Evolutionary conservation across 2,888 invertebrate genomes (phyloP).

Genomic region (Pristionchus entomophagus): DNA sequence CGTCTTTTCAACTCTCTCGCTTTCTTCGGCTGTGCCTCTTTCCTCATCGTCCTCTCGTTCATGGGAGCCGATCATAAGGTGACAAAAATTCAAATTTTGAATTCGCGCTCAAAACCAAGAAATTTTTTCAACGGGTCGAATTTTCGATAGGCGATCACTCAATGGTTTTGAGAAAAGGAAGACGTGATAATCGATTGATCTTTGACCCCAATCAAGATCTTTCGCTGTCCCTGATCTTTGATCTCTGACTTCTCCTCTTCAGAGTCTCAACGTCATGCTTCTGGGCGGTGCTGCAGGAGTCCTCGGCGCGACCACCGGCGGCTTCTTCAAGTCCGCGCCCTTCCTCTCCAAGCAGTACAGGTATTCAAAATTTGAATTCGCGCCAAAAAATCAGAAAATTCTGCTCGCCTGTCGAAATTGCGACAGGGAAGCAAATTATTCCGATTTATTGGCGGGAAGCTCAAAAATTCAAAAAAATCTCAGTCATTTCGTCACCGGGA

Average conservation of each 20-base stretch:
- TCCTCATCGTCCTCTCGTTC: constrained; percentile 59
- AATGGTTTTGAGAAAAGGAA: too few species aligned
- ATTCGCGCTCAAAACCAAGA: background rate
- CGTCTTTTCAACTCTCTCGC: constrained; percentile 69
- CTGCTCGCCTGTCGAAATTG: background rate
- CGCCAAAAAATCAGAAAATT: background rate
- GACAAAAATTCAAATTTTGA: background rate
- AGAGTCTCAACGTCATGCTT: constrained; percentile 58
- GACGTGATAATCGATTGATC: background rate
- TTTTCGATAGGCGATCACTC: background rate
- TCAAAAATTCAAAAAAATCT: background rate
- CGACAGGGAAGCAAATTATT: background rate
- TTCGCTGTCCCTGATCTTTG: too few species aligned
- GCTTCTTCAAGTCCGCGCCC: constrained; percentile 73
- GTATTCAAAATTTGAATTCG: constrained; percentile 32
- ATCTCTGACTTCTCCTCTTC: too few species aligned
- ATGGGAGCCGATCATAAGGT: constrained; percentile 47
- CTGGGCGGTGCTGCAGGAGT: constrained; percentile 61
- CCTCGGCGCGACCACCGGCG: constrained; percentile 71
- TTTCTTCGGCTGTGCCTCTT: constrained; percentile 61
- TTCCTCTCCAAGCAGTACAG: constrained; percentile 72
- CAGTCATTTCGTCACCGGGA: constrained; percentile 75
- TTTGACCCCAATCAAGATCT: too few species aligned
- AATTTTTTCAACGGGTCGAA: background rate
- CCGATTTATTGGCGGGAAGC: background rate